A percentile compares a stretch with the other conserved stretches of the same genome.
phyloP scores from a whole-genome alignment of 2,888 invertebrate species.

The Steinernema scapterisci region DNA sequence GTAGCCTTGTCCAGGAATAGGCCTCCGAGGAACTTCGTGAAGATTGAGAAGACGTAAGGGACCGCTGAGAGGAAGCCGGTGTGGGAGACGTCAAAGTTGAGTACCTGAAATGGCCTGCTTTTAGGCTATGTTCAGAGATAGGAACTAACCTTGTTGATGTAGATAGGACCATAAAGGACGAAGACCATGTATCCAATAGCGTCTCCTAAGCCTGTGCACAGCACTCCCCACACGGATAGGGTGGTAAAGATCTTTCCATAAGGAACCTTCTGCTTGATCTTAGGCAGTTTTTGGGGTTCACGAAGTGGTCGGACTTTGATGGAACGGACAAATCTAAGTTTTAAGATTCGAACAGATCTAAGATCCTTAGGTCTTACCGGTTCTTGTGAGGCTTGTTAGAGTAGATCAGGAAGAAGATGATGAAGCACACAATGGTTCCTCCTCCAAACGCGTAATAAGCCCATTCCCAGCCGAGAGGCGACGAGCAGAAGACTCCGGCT shows the following conservation, averaged over 20 bases:
- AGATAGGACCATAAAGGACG: slow-evolving; percentile 28
- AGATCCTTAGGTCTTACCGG: neutral
- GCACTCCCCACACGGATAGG: slow-evolving; percentile 32
- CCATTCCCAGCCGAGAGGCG: slow-evolving; percentile 8
- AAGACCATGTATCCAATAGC: slow-evolving; percentile 22
- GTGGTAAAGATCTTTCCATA: slow-evolving; percentile 42
- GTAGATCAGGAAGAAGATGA: slow-evolving; percentile 19
- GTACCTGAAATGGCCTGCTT: neutral
- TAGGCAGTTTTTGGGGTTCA: slow-evolving; percentile 16
- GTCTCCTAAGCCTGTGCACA: slow-evolving; percentile 15
- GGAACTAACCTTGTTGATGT: neutral
- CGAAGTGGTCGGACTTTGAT: slow-evolving; percentile 19
- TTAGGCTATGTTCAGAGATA: neutral
- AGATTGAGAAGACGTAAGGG: slow-evolving; percentile 16
- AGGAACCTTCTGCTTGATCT: slow-evolving; percentile 36
- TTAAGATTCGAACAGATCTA: no score
- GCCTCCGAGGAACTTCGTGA: slow-evolving; percentile 30
- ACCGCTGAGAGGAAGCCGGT: slow-evolving; percentile 15
- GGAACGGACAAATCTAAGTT: slow-evolving; percentile 4
- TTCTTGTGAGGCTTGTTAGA: slow-evolving; percentile 25
- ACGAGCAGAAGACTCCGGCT: slow-evolving; percentile 25
- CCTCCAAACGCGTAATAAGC: neutral
- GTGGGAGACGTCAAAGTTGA: slow-evolving; percentile 19
- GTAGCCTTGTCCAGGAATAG: slow-evolving; percentile 27
- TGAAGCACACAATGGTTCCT: slow-evolving; percentile 1